Evolutionary conservation across 2,888 invertebrate genomes (phyloP), one percentile per base, ranked within the genome.

Genomic region (Achlya flavicornis): DNA sequence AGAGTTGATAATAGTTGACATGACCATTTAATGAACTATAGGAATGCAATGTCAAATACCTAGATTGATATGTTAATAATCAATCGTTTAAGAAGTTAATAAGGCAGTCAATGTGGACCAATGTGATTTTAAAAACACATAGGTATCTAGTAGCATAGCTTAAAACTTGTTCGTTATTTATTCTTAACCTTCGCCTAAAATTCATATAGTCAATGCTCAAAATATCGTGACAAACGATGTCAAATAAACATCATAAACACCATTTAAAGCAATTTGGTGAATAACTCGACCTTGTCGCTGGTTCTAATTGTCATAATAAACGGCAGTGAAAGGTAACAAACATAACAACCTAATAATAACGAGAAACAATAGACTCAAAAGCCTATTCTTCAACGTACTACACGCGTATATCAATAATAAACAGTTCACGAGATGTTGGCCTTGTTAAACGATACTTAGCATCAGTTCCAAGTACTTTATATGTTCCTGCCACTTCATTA

Each of bases 241-340:
- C 16, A 53, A 53, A 53, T 53, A 53, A 53, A 53, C 16, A 53
- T 5, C 33, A 32, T 26, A 61, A 48, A 43, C 16, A 10, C 35
- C 33, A 35, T 48, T 57, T 62, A 53, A 65, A 57, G 63, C 73
- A 71, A 79, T 74, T 75, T 71, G 70, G 67, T 71, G 65, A 71
- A 67, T 75, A 77, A 71, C 66, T 64, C 73, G 83, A 80, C 89
- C 89, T 89, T 88, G 87, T 64, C 63, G 64, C 72, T 71, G 76
- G 74, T 80, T 81, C 78, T 81, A 81, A 81, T 82, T 82, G 82
- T 83, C 79, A 78, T 73, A 78, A 69, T 73, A 80, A 77, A 76
- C 77, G 79, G 75, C 78, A 79, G 85, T 83, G 86, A 89, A 85
- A 73, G 86, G 83, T 75, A 79, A 76, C 74, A 79, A 81, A 83